phyloP scores from a whole-genome alignment of 1,140 invertebrate species.

The Trichonephila clavipes region DNA sequence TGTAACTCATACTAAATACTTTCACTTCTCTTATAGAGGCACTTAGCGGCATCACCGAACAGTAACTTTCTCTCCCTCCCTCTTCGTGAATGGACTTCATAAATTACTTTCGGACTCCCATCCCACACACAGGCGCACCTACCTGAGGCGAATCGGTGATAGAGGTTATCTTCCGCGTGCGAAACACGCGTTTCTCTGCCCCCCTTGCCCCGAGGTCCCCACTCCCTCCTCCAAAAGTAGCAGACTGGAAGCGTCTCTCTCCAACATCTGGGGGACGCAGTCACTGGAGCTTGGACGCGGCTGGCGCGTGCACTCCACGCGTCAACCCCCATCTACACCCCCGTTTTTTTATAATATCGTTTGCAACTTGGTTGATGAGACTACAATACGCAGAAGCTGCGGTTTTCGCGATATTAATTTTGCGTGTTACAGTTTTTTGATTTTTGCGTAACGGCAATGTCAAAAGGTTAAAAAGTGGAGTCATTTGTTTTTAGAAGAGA shows the following conservation, averaged over 20 bases:
- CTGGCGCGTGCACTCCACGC: constrained; percentile 63
- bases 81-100: background rate
- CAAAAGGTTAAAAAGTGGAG: constrained; percentile 29
- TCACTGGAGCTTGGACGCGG: constrained; percentile 50
- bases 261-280: constrained; percentile 65
- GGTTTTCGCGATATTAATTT: background rate
- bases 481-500: background rate
- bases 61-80: background rate
- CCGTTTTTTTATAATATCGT: background rate
- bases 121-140: background rate
- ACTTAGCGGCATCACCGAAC: background rate
- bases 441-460: background rate
- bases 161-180: constrained; percentile 52
- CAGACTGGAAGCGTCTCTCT: constrained; percentile 66
- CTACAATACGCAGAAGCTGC: background rate
- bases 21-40: background rate
- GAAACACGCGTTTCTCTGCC: constrained; percentile 55
- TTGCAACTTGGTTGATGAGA: background rate
- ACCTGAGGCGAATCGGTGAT: constrained; percentile 26
- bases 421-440: background rate
- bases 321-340: background rate
- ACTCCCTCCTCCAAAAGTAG: background rate
- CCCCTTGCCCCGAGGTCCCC: background rate
- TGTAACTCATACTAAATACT: background rate
- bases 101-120: constrained; percentile 1